Base-by-base conservation (phyloP, 1,140 invertebrate genomes). In the Euwallacea fornicatus region DNA sequence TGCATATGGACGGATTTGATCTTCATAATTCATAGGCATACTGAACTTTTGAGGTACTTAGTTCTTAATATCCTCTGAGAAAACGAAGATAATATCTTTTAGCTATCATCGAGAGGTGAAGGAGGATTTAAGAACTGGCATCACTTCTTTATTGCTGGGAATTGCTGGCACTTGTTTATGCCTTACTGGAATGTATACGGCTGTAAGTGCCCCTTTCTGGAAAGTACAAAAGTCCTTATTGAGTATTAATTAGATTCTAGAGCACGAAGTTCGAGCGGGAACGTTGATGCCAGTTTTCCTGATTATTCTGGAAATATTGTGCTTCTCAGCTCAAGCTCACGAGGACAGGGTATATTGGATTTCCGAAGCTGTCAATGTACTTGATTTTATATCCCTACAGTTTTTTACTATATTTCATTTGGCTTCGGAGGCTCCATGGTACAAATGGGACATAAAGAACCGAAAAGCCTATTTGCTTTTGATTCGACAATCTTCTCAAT, bases 401-500 rank as follows among this genome's bases (percentile, higher is more conserved):
- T 62, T 62, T 15, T 6, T n/a, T n/a, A 13, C 41, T 15, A 46
- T 62, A 62, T 46, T 46, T 16, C 11, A 62, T 46, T 10, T n/a
- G 7, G 60, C 42, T 62, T 46, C 44, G 7, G 9, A 46, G n/a
- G 42, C 41, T 7, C 42, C 42, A 46, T 62, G 60, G 60, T 62
- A 62, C 43, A n/a, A 62, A n/a, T 62, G 60, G 60, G 42, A 62
- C 46, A 62, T 46, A 13, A 44, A 8, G 46, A 62, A 62, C 9
- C 11, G 43, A n/a, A 62, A 44, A 16, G 41, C 60, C 8, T 62
- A 62, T 43, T 44, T 62, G 11, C 15, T 62, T 10, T 15, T 62
- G n/a, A 3, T 62, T 7, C 60, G 44, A 8, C 43, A 44, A 43
- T 62, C 60, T 46, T 2, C 42, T 1, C 11, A 44, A 13, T 2